phyloP scores from a whole-genome alignment of 2,888 invertebrate species.

The Tinea trinotella region DNA sequence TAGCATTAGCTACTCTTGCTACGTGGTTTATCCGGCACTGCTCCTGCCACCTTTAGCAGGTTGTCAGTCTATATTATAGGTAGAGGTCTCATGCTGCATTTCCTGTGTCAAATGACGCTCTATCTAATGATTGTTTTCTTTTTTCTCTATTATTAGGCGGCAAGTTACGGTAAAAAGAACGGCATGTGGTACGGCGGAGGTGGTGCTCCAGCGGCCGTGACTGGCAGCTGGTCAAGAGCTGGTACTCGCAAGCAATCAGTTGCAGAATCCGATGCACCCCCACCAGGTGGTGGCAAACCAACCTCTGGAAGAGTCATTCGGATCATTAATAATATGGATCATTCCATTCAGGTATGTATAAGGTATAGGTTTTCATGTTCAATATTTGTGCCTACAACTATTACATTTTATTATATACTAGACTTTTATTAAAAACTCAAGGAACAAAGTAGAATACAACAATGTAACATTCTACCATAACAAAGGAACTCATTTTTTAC shows the following conservation, averaged over 20 bases:
- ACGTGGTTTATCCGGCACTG: too few relatives aligned
- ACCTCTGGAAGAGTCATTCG: constrained; percentile 90
- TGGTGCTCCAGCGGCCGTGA: constrained; percentile 67
- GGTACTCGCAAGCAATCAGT: constrained; percentile 87
- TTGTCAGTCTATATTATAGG: too few relatives aligned
- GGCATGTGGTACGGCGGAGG: constrained; percentile 88
- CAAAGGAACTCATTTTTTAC: neutral
- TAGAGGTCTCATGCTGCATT: too few relatives aligned
- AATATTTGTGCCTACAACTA: neutral
- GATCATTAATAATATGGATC: constrained; percentile 94
- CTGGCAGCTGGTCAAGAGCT: constrained; percentile 81
- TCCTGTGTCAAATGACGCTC: too few relatives aligned
- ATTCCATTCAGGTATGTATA: constrained; percentile 84
- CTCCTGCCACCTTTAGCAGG: too few relatives aligned
- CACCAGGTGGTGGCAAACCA: constrained; percentile 78
- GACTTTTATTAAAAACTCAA: too few relatives aligned
- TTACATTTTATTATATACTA: too few relatives aligned
- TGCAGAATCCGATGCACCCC: constrained; percentile 84
- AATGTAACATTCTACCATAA: neutral
- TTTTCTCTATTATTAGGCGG: constrained; percentile 73
- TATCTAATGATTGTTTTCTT: too few relatives aligned
- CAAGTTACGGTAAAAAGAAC: constrained; percentile 92
- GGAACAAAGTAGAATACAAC: too few relatives aligned
- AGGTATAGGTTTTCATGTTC: too few relatives aligned
- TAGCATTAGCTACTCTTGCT: too few relatives aligned